Percentiles rank a stretch among this genome's conserved stretches.
These are phyloP conservation scores for Phaonia tiefii DNA, from an alignment of 2,888 invertebrate genomes.

Conservation along the genomic window DNA sequence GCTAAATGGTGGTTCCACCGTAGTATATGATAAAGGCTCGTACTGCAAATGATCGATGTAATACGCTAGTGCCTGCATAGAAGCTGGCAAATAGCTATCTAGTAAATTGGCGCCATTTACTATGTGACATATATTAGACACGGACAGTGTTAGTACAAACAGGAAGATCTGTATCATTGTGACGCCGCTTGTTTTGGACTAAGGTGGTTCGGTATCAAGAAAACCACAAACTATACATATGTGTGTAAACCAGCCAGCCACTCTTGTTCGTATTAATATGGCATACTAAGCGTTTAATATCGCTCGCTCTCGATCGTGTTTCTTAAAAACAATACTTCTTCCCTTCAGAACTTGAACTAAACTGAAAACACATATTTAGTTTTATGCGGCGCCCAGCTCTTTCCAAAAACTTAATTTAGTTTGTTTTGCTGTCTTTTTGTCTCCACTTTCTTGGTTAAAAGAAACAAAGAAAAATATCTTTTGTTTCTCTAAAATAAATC, in stretches of 20 bases:
- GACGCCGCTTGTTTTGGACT: slow-evolving; percentile 3
- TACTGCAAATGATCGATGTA: slow-evolving; percentile 80
- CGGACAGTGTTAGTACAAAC: neutral
- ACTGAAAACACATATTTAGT: slow-evolving; percentile 52
- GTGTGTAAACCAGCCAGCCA: slow-evolving; percentile 1
- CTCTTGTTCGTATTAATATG: slow-evolving; percentile 34
- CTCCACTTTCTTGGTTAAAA: neutral
- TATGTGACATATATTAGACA: slow-evolving; percentile 14
- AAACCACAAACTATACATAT: neutral
- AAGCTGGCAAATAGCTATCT: slow-evolving; percentile 78
- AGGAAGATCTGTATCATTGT: slow-evolving; percentile 36
- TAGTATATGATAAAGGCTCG: slow-evolving; percentile 77
- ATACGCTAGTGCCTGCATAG: slow-evolving; percentile 80
- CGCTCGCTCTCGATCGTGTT: neutral
- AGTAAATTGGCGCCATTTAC: slow-evolving; percentile 72
- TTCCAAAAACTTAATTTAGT: slow-evolving; percentile 31
- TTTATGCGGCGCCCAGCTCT: slow-evolving; percentile 46
- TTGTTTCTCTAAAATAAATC: slow-evolving; percentile 54
- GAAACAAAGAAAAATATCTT: slow-evolving; percentile 8
- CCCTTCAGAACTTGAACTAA: slow-evolving; percentile 49
- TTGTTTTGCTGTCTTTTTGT: slow-evolving; percentile 40
- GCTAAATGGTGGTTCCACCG: slow-evolving; percentile 79
- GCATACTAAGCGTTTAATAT: slow-evolving; percentile 30
- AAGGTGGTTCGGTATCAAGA: slow-evolving; percentile 16
- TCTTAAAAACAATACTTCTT: slow-evolving; percentile 49